Evolutionary conservation across 2,113 vertebrate species (phyloP).

Genomic region (Madoqua kirkii): DNA sequence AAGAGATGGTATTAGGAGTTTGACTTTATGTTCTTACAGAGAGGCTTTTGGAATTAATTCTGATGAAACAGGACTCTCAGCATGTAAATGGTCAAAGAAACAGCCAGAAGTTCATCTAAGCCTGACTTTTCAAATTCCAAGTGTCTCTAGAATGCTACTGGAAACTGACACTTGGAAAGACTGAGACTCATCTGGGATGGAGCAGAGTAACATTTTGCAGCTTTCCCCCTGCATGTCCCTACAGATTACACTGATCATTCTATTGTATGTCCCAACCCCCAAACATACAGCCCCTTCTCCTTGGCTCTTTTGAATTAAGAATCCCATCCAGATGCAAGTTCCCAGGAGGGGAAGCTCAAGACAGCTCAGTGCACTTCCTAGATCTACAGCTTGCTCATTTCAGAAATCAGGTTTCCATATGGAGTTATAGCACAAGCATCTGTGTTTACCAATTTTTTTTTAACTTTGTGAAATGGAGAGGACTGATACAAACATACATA

Average conservation of each 20-base stretch:
- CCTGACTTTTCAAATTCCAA: neutral
- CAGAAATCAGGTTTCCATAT: slow-evolving; percentile 62
- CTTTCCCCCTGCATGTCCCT: neutral
- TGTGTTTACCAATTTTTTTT: neutral
- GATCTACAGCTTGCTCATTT: slow-evolving; percentile 8
- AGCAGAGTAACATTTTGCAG: slow-evolving; percentile 45
- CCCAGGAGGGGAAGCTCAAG: neutral
- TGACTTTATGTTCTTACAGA: neutral
- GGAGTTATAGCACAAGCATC: neutral
- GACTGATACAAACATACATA: neutral
- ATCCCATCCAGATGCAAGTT: slow-evolving; percentile 50
- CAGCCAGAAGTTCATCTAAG: neutral
- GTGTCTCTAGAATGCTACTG: neutral
- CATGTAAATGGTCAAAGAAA: neutral
- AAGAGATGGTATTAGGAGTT: neutral
- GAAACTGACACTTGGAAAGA: neutral
- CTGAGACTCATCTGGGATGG: neutral
- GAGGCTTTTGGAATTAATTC: neutral
- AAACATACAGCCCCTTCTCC: neutral
- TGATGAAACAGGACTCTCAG: neutral
- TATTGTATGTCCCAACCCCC: neutral
- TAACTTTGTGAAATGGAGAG: slow-evolving; percentile 19
- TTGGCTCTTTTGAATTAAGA: slow-evolving; percentile 25
- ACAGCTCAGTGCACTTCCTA: neutral
- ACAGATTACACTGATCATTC: neutral